Percentiles rank a stretch among this genome's conserved stretches.
Conservation (phyloP, 2,888 invertebrate species). For the Amphipoea oculea region DNA sequence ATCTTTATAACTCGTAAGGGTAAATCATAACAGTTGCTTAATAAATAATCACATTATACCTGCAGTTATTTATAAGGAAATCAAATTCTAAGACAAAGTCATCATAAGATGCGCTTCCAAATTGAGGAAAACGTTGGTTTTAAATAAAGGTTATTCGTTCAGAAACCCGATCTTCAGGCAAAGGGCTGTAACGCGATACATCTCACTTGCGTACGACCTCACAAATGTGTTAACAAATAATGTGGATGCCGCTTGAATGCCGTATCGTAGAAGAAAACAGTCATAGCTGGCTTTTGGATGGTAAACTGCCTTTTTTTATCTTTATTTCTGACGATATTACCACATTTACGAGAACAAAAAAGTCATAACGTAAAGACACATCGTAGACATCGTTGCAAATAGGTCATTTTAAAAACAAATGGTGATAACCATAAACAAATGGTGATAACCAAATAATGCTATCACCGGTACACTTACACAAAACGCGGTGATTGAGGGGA, state of each 20-base stretch:
- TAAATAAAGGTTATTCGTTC: constrained; percentile 5
- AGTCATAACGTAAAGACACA: not conserved
- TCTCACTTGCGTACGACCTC: constrained; percentile 26
- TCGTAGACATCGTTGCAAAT: not conserved
- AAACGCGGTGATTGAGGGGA: not conserved
- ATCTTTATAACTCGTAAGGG: not conserved
- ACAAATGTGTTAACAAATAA: constrained; percentile 47
- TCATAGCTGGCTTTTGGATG: not conserved
- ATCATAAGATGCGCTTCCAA: not conserved
- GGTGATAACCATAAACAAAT: too few species aligned
- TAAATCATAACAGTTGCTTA: not conserved
- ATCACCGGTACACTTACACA: not conserved
- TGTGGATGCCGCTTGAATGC: constrained; percentile 17
- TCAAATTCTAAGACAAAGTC: not conserved
- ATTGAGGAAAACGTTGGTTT: constrained; percentile 9
- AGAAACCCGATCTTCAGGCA: constrained; percentile 20
- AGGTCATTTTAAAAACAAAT: too few species aligned
- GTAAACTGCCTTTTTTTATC: not conserved
- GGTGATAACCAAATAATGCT: not conserved
- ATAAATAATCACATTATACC: not conserved
- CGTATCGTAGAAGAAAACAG: constrained; percentile 17
- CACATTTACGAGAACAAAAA: not conserved
- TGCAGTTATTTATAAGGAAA: not conserved
- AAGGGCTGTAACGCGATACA: constrained; percentile 45
- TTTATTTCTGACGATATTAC: not conserved